phyloP scores from a whole-genome alignment of 23 tunicate species.

The Trididemnum miniatum region DNA sequence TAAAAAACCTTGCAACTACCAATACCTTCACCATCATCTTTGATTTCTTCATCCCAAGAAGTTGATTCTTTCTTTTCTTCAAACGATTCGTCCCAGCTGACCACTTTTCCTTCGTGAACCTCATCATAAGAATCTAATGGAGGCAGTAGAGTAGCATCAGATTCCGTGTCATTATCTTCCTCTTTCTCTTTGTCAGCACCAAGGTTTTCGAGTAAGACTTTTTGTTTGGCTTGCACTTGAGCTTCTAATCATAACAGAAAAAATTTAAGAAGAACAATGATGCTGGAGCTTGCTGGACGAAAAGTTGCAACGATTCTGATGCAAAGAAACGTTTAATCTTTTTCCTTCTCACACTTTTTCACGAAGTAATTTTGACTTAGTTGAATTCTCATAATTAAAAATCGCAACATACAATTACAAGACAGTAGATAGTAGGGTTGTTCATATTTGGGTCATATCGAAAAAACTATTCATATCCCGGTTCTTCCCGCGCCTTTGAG shows the following conservation, averaged over 20 bases:
- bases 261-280: neutral
- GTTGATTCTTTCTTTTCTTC: conserved; percentile 31
- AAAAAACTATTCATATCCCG: too few relatives aligned
- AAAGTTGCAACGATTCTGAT: too few relatives aligned
- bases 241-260: neutral
- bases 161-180: neutral
- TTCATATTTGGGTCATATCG: too few relatives aligned
- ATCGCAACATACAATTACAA: too few relatives aligned
- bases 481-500: too few relatives aligned
- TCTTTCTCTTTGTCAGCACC: neutral
- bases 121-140: conserved; percentile 32
- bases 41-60: conserved; percentile 70
- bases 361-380: too few relatives aligned
- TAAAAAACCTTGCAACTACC: too few relatives aligned
- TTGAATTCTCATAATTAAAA: too few relatives aligned
- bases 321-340: too few relatives aligned
- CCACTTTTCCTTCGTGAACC: conserved; percentile 79
- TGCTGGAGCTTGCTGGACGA: neutral
- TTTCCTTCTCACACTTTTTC: too few relatives aligned
- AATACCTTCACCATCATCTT: conserved; percentile 1
- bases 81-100: conserved; percentile 89
- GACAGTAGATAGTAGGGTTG: too few relatives aligned
- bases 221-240: neutral
- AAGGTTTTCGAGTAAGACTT: neutral
- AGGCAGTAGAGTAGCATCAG: neutral